Evolutionary conservation across 2,113 vertebrate species (phyloP).

Genomic region (Hyperoodon ampullatus): DNA sequence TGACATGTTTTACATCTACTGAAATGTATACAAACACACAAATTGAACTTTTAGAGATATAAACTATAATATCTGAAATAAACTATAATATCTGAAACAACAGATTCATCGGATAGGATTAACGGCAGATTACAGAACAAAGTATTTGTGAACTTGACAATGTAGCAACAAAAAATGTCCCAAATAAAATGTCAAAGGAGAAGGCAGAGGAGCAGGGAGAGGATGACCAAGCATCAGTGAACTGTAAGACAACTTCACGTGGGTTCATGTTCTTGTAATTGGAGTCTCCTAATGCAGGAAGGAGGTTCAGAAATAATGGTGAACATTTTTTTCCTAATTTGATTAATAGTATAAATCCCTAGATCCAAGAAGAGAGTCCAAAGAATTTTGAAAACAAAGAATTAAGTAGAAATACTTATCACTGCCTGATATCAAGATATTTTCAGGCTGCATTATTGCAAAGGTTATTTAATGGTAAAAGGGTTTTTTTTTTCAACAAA

Average conservation of each 20-base stretch:
- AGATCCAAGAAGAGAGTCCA: background rate
- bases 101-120: background rate
- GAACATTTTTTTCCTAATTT: background rate
- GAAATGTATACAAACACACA: background rate
- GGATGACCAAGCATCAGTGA: background rate
- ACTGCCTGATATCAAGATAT: background rate
- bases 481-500: background rate
- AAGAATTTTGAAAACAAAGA: background rate
- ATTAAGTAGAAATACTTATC: background rate
- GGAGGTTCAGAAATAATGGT: rapidly evolving
- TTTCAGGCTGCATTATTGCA: background rate
- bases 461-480: background rate
- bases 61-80: too few species aligned
- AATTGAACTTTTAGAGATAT: background rate
- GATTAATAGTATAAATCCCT: background rate
- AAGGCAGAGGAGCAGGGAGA: background rate
- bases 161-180: background rate
- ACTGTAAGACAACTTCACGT: background rate
- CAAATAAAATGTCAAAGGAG: background rate
- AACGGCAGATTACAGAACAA: background rate
- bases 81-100: background rate
- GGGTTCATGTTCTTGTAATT: background rate
- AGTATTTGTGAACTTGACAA: background rate
- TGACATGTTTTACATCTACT: background rate
- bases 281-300: too few species aligned